Base-by-base conservation (phyloP, 2,113 vertebrate genomes). In the Trogon surrucura region DNA sequence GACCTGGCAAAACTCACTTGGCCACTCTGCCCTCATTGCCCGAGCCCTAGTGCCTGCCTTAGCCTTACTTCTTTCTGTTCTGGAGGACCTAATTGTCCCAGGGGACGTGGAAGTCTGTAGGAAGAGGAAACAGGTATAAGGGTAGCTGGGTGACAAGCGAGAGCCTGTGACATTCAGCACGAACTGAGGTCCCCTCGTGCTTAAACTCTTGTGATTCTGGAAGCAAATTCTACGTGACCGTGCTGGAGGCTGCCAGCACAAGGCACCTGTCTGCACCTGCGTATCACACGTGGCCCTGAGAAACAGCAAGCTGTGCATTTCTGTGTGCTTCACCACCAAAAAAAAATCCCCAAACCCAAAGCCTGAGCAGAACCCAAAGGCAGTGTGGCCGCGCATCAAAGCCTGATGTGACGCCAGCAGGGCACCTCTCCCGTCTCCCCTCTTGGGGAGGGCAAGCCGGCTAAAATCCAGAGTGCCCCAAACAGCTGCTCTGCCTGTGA, bases 171-270 rank as follows among this genome's bases (percentile, higher is more conserved):
- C 7, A 25, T 18, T 23, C 47, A 50, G 58, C 53, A 61, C 53
- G 13, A 48, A 73, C 26, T 25, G 41, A 13, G 66, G 12, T 19
- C 21, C 16, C 44, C 32, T 61, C 11, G 6, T 13, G 30, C 41
- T 23, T n/a, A 12, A 38, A 32, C n/a, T 22, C 34, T 5, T 16
- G 16, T 15, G 29, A 9, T 32, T 27, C 66, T 23, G 44, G 62
- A 38, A 51, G 25, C 26, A 14, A 19, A 27, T 25, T 32, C 19
- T 22, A 3, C 2, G 10, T 0, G 3, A 18, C 34, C 1, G 1
- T 27, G 71, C 50, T 13, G 30, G 25, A 53, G 13, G 7, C 30
- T 9, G 64, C 29, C 71, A 58, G 36, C 45, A 13, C 38, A 36
- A 65, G n/a, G 6, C 30, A 14, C 22, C 27, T 8, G 7, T 26